Evolutionary conservation across 2,888 invertebrate genomes (phyloP).

Genomic region (Minunthozetes semirufus): DNA sequence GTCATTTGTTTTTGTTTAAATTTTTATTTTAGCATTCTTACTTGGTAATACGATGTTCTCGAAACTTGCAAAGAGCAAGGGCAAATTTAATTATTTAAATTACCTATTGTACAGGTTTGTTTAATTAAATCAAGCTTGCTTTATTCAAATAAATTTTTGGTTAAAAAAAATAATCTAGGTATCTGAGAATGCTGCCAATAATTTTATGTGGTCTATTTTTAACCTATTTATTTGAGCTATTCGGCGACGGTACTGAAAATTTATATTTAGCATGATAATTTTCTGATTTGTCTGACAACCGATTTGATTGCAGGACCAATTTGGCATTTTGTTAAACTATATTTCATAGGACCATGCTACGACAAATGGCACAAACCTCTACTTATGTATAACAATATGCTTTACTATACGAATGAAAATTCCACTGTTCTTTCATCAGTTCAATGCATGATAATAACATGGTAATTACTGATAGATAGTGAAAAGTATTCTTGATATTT

Average conservation of each 20-base stretch:
- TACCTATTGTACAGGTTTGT: background rate
- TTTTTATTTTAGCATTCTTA: background rate
- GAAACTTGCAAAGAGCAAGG: background rate
- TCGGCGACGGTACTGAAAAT: background rate
- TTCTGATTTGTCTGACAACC: no score
- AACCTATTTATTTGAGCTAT: background rate
- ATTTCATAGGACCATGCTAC: background rate
- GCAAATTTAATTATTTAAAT: background rate
- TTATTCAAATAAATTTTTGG: background rate
- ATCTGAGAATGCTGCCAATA: background rate
- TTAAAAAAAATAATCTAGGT: background rate
- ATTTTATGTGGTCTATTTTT: background rate
- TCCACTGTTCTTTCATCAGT: background rate
- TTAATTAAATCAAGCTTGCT: no score
- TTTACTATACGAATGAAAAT: background rate
- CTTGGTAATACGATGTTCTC: background rate
- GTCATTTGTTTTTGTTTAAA: no score
- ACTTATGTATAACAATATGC: background rate
- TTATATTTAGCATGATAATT: background rate
- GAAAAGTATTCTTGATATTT: no score
- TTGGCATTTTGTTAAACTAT: background rate
- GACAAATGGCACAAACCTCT: background rate
- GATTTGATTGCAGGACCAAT: background rate
- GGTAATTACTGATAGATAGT: no score
- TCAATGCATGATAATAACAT: background rate